These are phyloP conservation scores for Vidua chalybeata DNA, from an alignment of 2,113 vertebrate genomes.

Conservation along the genomic window DNA sequence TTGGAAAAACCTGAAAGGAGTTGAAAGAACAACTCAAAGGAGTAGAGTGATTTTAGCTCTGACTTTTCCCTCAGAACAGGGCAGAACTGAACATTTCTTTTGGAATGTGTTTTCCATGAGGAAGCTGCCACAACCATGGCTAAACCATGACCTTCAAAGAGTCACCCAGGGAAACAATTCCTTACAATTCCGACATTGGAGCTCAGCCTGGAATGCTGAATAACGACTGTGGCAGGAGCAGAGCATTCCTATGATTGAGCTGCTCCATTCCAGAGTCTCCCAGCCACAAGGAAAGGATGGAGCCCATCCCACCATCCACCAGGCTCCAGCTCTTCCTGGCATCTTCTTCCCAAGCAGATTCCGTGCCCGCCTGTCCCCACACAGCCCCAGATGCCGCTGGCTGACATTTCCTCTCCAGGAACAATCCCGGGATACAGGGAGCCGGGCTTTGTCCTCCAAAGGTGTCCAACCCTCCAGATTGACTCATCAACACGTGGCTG, in stretches of 20 bases:
- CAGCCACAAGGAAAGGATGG: neutral
- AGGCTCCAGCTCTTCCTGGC: neutral
- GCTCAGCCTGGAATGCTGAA: neutral
- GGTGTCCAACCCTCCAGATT: neutral
- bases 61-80: neutral
- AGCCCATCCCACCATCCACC: conserved; percentile 27
- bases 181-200: neutral
- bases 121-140: neutral
- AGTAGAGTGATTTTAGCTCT: neutral
- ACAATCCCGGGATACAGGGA: neutral
- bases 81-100: neutral
- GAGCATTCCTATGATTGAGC: neutral
- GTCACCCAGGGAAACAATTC: neutral
- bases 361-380: neutral
- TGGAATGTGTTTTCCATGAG: neutral
- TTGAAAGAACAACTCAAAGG: neutral
- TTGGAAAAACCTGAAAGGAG: neutral
- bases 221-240: neutral
- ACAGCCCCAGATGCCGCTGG: neutral
- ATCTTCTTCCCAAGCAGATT: neutral
- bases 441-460: neutral
- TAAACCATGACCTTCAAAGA: neutral
- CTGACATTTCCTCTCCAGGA: conserved; percentile 38
- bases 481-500: neutral
- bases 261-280: neutral